phyloP scores from a whole-genome alignment of 2,797 vertebrate species.

The Sebastes cheni region DNA sequence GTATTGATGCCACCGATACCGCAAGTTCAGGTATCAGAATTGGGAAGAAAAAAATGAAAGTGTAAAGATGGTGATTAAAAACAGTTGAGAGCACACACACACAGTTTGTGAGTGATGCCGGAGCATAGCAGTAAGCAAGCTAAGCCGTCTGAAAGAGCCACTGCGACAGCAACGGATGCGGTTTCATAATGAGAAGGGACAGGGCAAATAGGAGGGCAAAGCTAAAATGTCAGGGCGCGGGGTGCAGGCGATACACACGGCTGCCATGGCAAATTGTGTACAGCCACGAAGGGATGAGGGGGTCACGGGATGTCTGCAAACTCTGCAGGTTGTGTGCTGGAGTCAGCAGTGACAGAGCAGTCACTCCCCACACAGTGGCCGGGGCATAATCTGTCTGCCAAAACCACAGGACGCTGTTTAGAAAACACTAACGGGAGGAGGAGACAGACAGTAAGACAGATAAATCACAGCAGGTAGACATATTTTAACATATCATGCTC shows the following conservation, averaged over 20 bases:
- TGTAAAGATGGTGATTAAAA: constrained; percentile 17
- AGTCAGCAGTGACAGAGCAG: constrained; percentile 58
- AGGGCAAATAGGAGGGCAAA: constrained; percentile 56
- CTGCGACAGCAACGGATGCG: constrained; percentile 47
- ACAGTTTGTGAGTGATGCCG: not conserved
- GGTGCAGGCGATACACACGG: constrained; percentile 5
- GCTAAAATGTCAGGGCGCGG: constrained; percentile 66
- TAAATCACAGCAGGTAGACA: constrained; percentile 37
- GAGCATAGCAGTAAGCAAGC: not conserved
- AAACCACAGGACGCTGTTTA: constrained; percentile 40
- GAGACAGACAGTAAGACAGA: constrained; percentile 4
- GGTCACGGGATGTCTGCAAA: constrained; percentile 53
- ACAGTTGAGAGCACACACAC: not conserved
- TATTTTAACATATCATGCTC: constrained; percentile 11
- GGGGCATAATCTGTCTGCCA: constrained; percentile 41
- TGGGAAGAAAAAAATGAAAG: not conserved
- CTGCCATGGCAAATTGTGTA: constrained; percentile 31
- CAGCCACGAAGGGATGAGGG: constrained; percentile 19
- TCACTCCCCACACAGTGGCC: not conserved
- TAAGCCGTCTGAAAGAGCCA: constrained; percentile 33
- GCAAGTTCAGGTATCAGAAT: too few relatives aligned
- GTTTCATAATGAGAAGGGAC: constrained; percentile 57
- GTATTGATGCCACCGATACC: too few relatives aligned
- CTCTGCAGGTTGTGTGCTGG: constrained; percentile 53
- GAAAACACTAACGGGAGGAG: constrained; percentile 17